phyloP scores from a whole-genome alignment of 2,797 vertebrate genomes.

The Catostomus latipinnis region DNA sequence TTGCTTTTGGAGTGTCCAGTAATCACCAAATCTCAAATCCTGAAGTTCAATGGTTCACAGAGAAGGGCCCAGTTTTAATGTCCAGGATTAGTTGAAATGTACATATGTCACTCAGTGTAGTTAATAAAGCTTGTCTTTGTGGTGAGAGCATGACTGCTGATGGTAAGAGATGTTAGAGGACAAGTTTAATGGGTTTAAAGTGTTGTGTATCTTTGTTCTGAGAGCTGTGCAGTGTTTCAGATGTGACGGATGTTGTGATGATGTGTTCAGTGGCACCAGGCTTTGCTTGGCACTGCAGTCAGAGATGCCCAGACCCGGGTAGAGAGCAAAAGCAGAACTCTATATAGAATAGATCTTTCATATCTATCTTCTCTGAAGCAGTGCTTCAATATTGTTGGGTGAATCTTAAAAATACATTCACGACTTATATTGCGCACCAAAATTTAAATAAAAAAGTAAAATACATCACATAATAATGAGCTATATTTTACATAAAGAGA shows the following conservation, averaged over 20 bases:
- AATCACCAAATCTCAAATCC: background rate
- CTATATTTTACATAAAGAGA: no score
- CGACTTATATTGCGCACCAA: no score
- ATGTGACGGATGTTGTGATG: background rate
- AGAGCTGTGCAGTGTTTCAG: no score
- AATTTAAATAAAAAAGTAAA: no score
- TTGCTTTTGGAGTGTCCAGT: background rate
- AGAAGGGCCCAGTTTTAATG: background rate
- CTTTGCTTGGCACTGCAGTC: slow-evolving; percentile 45
- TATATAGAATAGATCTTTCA: no score
- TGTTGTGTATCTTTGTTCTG: no score
- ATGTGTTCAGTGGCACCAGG: slow-evolving; percentile 36
- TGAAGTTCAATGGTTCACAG: background rate
- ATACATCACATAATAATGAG: no score
- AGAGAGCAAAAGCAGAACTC: background rate
- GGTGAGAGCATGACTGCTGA: background rate
- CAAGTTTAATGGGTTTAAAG: background rate
- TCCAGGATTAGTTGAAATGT: slow-evolving; percentile 12
- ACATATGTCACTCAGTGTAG: background rate
- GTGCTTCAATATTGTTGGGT: no score
- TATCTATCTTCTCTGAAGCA: no score
- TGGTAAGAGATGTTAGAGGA: background rate
- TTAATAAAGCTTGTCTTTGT: background rate
- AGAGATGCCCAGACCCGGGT: background rate
- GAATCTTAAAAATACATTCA: no score